phyloP scores from a whole-genome alignment of 2,888 invertebrate species.

The Ecdyonurus torrentis region DNA sequence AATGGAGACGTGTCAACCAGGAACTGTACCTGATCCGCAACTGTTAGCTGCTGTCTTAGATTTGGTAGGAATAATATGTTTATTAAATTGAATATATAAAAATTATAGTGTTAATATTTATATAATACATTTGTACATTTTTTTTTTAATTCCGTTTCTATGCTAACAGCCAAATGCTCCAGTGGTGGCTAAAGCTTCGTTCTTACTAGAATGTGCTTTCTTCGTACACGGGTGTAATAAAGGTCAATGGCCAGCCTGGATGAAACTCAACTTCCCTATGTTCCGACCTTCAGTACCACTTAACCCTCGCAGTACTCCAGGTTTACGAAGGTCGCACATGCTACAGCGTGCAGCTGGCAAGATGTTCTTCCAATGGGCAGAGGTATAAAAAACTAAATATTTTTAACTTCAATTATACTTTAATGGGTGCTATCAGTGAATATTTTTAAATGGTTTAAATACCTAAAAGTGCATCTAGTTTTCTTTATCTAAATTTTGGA shows the following conservation, averaged over 20 bases:
- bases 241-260: constrained; percentile 98
- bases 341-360: constrained; percentile 85
- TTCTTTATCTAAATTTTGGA: too few relatives aligned
- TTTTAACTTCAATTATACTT: too few relatives aligned
- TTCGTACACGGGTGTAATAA: constrained; percentile 96
- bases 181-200: constrained; percentile 77
- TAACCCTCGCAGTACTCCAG: constrained; percentile 28
- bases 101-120: background rate
- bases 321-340: constrained; percentile 45
- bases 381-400: constrained; percentile 35
- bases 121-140: background rate
- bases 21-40: constrained; percentile 90
- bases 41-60: constrained; percentile 87
- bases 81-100: background rate
- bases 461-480: too few relatives aligned
- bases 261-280: constrained; percentile 69
- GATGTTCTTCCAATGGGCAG: constrained; percentile 95
- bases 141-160: constrained; percentile 16
- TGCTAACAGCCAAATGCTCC: constrained; percentile 92
- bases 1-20: constrained; percentile 89
- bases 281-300: constrained; percentile 53
- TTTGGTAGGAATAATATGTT: constrained; percentile 42
- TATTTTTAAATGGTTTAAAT: too few relatives aligned
- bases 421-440: too few relatives aligned
- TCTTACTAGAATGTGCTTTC: constrained; percentile 87